Evolutionary conservation across 2,113 vertebrate genomes (phyloP).

Genomic region (Clarias magur): DNA sequence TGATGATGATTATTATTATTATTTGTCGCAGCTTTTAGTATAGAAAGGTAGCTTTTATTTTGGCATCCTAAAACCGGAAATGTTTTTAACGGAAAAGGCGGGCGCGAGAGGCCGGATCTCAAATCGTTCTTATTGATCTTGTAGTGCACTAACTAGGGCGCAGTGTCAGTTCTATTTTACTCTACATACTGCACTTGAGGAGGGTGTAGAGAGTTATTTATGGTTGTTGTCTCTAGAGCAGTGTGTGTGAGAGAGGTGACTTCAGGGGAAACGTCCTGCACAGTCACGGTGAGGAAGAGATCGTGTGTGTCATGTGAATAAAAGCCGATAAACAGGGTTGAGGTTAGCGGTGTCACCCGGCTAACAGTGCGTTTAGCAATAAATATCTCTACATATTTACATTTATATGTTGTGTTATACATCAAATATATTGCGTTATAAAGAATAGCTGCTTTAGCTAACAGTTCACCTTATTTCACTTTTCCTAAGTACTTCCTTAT

Average conservation of each 20-base stretch:
- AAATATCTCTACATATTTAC: neutral
- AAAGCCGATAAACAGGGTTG: neutral
- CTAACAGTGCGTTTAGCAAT: neutral
- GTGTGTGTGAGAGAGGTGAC: neutral
- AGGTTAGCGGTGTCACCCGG: neutral
- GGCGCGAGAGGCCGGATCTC: neutral
- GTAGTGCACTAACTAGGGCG: neutral
- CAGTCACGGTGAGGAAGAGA: conserved; percentile 3
- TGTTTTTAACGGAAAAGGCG: neutral
- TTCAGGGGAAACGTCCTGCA: neutral
- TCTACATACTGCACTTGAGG: neutral
- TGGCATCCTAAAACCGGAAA: neutral
- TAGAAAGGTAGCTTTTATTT: neutral
- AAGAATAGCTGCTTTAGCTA: no score
- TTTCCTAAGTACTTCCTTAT: no score
- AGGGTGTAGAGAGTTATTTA: neutral
- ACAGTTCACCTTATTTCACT: no score
- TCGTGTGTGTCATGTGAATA: neutral
- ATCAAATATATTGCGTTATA: no score
- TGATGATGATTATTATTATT: neutral
- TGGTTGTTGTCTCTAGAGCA: no score
- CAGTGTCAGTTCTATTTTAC: neutral
- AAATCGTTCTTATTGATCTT: neutral
- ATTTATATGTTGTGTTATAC: no score
- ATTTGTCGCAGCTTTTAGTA: neutral